Evolutionary conservation across 2,888 invertebrate genomes (phyloP).

Genomic region (Aricia artaxerxes): DNA sequence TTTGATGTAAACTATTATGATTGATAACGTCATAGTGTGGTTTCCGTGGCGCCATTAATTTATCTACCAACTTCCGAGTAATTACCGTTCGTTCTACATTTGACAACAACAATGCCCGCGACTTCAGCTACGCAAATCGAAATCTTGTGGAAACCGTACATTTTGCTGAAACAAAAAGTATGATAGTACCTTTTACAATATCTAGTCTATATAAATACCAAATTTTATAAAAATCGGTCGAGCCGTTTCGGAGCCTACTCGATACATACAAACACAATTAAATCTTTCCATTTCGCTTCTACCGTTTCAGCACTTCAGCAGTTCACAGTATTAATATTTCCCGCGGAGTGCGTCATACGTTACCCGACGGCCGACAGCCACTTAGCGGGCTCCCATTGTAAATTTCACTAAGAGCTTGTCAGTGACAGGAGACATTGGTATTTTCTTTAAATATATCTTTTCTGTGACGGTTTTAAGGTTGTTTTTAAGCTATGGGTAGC

Average conservation of each 20-base stretch:
- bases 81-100: too few relatives aligned
- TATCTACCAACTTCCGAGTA: not conserved
- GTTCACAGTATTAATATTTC: conserved; percentile 43
- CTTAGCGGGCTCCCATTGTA: conserved; percentile 71
- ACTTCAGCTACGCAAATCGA: not conserved
- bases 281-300: not conserved
- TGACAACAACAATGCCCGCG: too few relatives aligned
- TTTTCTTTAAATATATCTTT: conserved; percentile 48
- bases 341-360: conserved; percentile 64
- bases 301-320: not conserved
- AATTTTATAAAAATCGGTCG: not conserved
- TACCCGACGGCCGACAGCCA: conserved; percentile 53
- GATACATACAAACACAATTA: not conserved
- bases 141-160: not conserved
- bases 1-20: conserved; percentile 15
- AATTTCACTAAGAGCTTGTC: conserved; percentile 74
- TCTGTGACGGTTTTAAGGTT: not conserved
- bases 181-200: not conserved
- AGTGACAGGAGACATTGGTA: conserved; percentile 59
- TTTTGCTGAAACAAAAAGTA: not conserved
- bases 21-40: not conserved
- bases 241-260: not conserved
- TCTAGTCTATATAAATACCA: not conserved
- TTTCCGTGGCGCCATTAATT: not conserved
- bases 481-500: not conserved